Conservation (phyloP, 2,797 vertebrate genomes). For the Onychomys arenicola region DNA sequence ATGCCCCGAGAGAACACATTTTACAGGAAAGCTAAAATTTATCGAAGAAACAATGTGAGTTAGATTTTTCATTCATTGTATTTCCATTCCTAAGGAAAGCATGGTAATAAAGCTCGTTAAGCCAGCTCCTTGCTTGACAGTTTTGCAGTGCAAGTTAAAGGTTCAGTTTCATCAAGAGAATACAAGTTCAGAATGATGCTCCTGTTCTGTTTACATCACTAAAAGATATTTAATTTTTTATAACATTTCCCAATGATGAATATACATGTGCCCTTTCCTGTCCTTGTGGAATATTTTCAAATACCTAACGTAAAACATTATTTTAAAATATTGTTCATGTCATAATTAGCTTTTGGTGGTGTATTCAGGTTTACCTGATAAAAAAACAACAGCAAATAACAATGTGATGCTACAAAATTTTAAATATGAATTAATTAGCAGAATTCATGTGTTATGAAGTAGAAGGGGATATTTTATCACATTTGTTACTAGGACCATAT, state of each 20-base stretch:
- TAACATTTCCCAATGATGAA: constrained; percentile 18
- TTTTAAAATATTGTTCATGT: not conserved
- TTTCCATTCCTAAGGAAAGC: constrained; percentile 73
- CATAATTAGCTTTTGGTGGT: not conserved
- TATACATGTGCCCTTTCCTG: constrained; percentile 35
- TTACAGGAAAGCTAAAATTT: constrained; percentile 72
- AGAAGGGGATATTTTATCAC: not conserved
- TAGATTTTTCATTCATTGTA: constrained; percentile 59
- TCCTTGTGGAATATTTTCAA: constrained; percentile 17
- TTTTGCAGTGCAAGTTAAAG: constrained; percentile 47
- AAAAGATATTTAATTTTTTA: constrained; percentile 43
- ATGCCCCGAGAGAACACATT: constrained; percentile 71
- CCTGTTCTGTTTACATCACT: not conserved
- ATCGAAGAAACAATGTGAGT: constrained; percentile 62
- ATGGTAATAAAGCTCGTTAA: constrained; percentile 47
- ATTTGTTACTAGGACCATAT: not conserved
- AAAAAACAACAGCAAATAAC: not conserved
- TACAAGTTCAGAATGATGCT: constrained; percentile 55
- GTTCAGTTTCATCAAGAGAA: constrained; percentile 24
- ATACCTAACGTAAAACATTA: not conserved
- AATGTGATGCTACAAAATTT: not conserved
- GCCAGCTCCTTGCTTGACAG: not conserved
- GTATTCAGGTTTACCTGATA: not conserved
- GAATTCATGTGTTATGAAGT: not conserved
- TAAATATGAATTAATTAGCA: not conserved